Conservation (phyloP, 2,888 invertebrate species). For the Drosophila fungiperda region DNA sequence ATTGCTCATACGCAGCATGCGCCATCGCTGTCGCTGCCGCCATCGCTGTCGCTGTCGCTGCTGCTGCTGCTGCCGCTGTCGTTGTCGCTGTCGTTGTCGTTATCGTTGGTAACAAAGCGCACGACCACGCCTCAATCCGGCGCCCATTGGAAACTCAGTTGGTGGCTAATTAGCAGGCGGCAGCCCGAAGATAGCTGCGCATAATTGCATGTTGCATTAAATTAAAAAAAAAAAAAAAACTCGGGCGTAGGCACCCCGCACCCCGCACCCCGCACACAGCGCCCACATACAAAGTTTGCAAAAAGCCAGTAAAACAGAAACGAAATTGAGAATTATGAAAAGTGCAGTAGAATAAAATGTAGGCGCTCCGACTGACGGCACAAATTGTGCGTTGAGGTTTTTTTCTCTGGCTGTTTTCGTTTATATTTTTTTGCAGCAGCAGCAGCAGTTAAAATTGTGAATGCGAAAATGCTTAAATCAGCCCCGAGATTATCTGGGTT, state of each 20-base stretch:
- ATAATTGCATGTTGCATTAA: slow-evolving; percentile 70
- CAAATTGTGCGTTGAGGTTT: slow-evolving; percentile 38
- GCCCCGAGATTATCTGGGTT: slow-evolving; percentile 72
- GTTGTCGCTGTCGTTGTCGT: background rate
- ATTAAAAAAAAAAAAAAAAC: slow-evolving; percentile 45
- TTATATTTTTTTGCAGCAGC: slow-evolving; percentile 1
- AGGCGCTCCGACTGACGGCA: slow-evolving; percentile 11
- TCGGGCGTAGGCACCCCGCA: slow-evolving; percentile 12
- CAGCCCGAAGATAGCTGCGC: slow-evolving; percentile 66
- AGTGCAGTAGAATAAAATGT: slow-evolving; percentile 48
- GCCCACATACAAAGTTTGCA: slow-evolving; percentile 7
- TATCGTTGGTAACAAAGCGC: slow-evolving; percentile 29
- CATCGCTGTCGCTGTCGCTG: background rate
- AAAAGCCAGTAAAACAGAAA: slow-evolving; percentile 31
- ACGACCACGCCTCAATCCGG: slow-evolving; percentile 19
- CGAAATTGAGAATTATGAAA: slow-evolving; percentile 68
- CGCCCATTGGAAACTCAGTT: slow-evolving; percentile 36
- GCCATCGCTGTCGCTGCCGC: background rate
- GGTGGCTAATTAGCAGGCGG: slow-evolving; percentile 64
- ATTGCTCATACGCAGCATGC: slow-evolving; percentile 55
- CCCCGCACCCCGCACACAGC: background rate
- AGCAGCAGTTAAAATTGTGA: slow-evolving; percentile 50
- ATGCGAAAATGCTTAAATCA: slow-evolving; percentile 67
- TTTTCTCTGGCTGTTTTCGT: slow-evolving; percentile 10
- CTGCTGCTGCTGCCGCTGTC: too few relatives aligned